phyloP scores from a whole-genome alignment of 2,113 vertebrate species.

The rat (Rattus norvegicus) region DNA sequence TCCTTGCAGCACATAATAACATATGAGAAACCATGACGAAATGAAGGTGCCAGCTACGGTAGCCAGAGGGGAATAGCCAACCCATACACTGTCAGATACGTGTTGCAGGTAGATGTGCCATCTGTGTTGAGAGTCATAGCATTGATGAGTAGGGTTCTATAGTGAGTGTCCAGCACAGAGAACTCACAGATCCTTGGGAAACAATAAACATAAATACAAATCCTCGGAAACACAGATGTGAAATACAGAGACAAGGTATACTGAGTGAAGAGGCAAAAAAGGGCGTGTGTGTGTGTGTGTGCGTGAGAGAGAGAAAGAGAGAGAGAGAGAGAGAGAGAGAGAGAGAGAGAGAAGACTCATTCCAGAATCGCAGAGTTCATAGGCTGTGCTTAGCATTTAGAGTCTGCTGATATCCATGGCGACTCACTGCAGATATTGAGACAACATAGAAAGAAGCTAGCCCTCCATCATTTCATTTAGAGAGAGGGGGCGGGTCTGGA shows the following conservation, averaged over 20 bases:
- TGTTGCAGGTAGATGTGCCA: rapidly evolving
- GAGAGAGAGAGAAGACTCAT: rapidly evolving
- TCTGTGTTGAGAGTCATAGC: not conserved
- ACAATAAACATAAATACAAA: not conserved
- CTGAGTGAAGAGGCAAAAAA: not conserved
- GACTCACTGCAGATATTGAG: not conserved
- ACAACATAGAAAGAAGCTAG: not conserved
- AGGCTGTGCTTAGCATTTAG: not conserved
- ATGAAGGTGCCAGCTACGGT: rapidly evolving
- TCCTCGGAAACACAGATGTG: not conserved
- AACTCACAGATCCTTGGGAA: not conserved
- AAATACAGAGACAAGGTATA: rapidly evolving
- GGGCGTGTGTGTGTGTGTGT: no score
- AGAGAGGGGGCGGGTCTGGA: no score
- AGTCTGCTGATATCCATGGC: not conserved
- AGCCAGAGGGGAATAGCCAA: not conserved
- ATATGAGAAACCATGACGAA: not conserved
- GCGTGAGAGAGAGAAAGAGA: no score
- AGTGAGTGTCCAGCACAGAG: not conserved
- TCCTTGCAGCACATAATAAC: rapidly evolving
- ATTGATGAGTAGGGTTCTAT: not conserved
- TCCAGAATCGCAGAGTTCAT: not conserved
- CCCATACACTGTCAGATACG: rapidly evolving
- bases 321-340: no score
- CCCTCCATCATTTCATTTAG: not conserved